Evolutionary conservation across 53 echinoderm and acorn worm genomes (phyloP).

Genomic region (Luidia sarsii): DNA sequence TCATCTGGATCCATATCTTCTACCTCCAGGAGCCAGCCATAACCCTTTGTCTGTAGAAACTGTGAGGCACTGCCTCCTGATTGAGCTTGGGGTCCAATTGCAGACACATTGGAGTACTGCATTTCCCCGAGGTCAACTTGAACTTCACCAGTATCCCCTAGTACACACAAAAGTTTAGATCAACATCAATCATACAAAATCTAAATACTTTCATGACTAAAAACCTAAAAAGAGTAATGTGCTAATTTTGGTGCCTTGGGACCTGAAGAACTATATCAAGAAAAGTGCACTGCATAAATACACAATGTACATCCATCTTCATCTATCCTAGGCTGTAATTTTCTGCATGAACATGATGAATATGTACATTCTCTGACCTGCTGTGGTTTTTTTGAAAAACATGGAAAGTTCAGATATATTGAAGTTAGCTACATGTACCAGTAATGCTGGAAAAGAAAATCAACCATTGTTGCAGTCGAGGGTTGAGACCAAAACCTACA

Average conservation of each 20-base stretch:
- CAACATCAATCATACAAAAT: background rate
- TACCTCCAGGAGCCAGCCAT: constrained; percentile 96
- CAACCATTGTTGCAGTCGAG: too few species aligned
- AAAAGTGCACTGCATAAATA: background rate
- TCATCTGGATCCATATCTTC: constrained; percentile 88
- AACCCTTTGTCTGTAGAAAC: constrained; percentile 86
- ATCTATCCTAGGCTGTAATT: background rate
- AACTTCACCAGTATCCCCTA: constrained; percentile 48
- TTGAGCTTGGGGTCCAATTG: constrained; percentile 12
- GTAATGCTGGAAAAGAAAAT: too few species aligned
- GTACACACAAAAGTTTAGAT: background rate
- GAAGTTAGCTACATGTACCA: too few species aligned
- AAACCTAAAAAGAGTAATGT: background rate
- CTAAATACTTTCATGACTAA: background rate
- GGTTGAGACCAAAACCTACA: too few species aligned
- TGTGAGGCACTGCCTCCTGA: constrained; percentile 67
- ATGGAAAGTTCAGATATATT: too few species aligned
- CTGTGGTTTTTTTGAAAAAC: too few species aligned
- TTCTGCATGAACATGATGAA: too few species aligned
- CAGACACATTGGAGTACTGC: constrained; percentile 61
- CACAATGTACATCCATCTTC: background rate
- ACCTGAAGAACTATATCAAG: background rate
- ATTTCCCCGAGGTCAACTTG: constrained; percentile 89
- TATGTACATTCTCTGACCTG: too few species aligned
- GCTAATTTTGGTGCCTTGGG: background rate